These are phyloP conservation scores for Bungarus multicinctus DNA, from an alignment of 2,113 vertebrate species.

Conservation along the genomic window DNA sequence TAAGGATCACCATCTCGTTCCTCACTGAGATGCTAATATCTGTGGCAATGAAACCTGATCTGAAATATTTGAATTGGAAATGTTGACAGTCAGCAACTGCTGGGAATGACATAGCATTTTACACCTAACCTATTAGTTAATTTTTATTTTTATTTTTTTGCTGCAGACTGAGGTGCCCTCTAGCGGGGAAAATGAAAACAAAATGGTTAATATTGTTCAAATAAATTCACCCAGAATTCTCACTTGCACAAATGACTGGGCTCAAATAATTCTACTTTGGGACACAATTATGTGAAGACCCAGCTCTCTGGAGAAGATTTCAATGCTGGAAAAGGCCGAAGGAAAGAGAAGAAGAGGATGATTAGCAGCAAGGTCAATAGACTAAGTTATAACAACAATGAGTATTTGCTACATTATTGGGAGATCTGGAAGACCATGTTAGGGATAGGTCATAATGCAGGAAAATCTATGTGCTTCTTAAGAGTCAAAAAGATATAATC, in stretches of 20 bases:
- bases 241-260: neutral
- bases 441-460: neutral
- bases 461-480: neutral
- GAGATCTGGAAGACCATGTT: neutral
- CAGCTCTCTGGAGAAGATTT: neutral
- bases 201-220: neutral
- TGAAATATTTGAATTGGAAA: neutral
- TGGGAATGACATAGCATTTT: neutral
- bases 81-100: neutral
- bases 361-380: neutral
- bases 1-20: neutral
- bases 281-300: neutral
- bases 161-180: constrained; percentile 64
- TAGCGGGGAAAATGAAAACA: constrained; percentile 49
- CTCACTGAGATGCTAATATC: neutral
- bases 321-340: neutral
- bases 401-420: neutral
- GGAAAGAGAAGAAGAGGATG: neutral
- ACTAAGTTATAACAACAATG: neutral
- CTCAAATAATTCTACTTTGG: neutral
- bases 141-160: constrained; percentile 29
- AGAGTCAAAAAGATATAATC: neutral
- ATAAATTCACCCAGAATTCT: neutral
- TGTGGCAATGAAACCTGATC: neutral
- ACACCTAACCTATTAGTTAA: fast-evolving